Evolutionary conservation across 1,140 invertebrate genomes (phyloP), one percentile per base, ranked within the genome.

Genomic region (Portunus trituberculatus): DNA sequence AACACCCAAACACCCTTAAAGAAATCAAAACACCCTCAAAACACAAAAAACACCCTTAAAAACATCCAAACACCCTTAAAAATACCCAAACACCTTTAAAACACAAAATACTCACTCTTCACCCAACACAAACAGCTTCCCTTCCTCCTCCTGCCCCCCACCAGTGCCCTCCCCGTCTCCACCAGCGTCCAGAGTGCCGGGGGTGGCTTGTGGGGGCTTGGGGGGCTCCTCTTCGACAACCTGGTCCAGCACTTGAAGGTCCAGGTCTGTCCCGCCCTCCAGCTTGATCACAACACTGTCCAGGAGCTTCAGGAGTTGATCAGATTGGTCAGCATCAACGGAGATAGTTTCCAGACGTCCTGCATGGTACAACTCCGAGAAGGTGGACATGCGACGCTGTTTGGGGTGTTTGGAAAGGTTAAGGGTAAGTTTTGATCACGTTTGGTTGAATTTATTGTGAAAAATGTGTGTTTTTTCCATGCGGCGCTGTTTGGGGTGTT

Each of bases 251-350:
- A 96, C 96, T 83, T 95, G 96, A 3, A 99, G 97, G 97, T 99
- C 99, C 96, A 99, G 98, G 96, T 99, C 99, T n/a, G 98, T 98
- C 4, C 99, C 99, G 86, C 99, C 99, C 97, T 99, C 99, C 25
- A 99, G 97, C 97, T 99, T 98, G 95, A 99, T 99, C 1, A 99
- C 99, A 76, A 99, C 99, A 96, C 99, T 98, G 97, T 99, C 99
- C 59, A 99, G 97, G 6, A 99, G 97, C 96, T 98, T 98, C 16
- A 99, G 98, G 45, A 99, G 97, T 52, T 98, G 97, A 91, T 99
- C 99, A 0, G 98, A 98, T 97, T 99, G 98, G 90, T 98, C 98
- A 16, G 98, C 98, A 97, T 99, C 99, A 0, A 99, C 98, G 7
- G 98, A 97, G 2, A 99, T 98, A 95, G 98, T 98, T 67, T 98